Conservation (phyloP, 2,797 vertebrate genomes). For the Acanthopagrus latus region DNA sequence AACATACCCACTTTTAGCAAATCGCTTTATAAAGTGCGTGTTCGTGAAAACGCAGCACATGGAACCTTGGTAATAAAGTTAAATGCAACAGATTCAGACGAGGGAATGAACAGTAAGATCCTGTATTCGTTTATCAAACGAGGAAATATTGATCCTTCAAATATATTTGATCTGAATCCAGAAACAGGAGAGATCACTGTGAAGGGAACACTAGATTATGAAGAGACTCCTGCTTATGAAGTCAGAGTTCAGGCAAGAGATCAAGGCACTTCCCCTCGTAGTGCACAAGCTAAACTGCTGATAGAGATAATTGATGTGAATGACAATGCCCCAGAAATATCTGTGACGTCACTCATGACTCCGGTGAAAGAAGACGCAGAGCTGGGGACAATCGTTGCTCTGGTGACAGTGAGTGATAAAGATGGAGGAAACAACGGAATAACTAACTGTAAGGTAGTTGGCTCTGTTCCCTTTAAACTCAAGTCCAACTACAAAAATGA, state of each 20-base stretch:
- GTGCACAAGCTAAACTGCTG: constrained; percentile 75
- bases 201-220: constrained; percentile 83
- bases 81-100: constrained; percentile 80
- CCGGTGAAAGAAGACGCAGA: constrained; percentile 25
- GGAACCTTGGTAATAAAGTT: constrained; percentile 69
- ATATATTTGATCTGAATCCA: too few relatives aligned
- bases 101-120: constrained; percentile 74
- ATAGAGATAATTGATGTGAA: constrained; percentile 76
- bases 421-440: constrained; percentile 78
- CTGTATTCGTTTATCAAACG: too few relatives aligned
- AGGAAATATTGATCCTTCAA: too few relatives aligned
- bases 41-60: constrained; percentile 76
- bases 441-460: constrained; percentile 58
- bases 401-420: constrained; percentile 77
- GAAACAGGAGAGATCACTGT: constrained; percentile 32
- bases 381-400: constrained; percentile 76
- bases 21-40: constrained; percentile 77
- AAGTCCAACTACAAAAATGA: constrained; percentile 79
- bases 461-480: constrained; percentile 69
- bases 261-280: constrained; percentile 53
- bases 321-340: constrained; percentile 58
- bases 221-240: constrained; percentile 83
- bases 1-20: constrained; percentile 83
- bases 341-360: too few relatives aligned
- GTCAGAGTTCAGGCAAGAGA: constrained; percentile 83